A percentile compares a stretch with the other conserved stretches of the same genome.
Conservation (phyloP, 2,113 vertebrate genomes). For the Ranitomeya imitator region DNA sequence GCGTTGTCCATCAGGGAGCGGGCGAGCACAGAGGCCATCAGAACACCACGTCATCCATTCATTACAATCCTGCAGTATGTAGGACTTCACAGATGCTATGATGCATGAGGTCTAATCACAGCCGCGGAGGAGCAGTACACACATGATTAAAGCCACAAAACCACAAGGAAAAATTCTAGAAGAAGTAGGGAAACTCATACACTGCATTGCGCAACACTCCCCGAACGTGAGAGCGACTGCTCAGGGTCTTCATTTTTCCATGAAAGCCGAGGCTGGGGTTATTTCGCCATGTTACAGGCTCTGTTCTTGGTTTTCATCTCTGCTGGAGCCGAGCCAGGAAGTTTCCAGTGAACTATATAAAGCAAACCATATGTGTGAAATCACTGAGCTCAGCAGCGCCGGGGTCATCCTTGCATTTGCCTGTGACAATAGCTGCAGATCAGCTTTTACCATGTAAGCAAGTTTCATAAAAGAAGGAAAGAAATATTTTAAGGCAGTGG, state of each 20-base stretch:
- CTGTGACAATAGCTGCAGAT: constrained; percentile 21
- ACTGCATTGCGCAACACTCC: not conserved
- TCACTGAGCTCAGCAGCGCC: constrained; percentile 49
- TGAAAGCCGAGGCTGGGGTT: constrained; percentile 23
- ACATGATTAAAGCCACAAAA: not conserved
- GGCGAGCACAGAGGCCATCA: not conserved
- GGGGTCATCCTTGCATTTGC: constrained; percentile 41
- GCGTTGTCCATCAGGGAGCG: not conserved
- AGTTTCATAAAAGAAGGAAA: constrained; percentile 3
- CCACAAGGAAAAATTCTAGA: not conserved
- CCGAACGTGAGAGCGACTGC: not conserved
- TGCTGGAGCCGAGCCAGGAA: constrained; percentile 39
- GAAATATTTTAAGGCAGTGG: not conserved
- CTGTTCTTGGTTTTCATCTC: constrained; percentile 42
- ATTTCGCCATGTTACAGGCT: constrained; percentile 30
- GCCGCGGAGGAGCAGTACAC: not conserved
- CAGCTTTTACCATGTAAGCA: constrained; percentile 17
- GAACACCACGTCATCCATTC: not conserved
- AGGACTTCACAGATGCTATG: not conserved
- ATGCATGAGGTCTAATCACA: not conserved
- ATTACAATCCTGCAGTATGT: not conserved
- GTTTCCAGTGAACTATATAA: constrained; percentile 56
- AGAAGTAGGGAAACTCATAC: not conserved
- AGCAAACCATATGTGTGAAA: constrained; percentile 55
- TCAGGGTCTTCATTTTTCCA: constrained; percentile 19